These are phyloP conservation scores for Varanus komodoensis DNA, from an alignment of 2,113 vertebrate genomes.

Conservation along the genomic window DNA sequence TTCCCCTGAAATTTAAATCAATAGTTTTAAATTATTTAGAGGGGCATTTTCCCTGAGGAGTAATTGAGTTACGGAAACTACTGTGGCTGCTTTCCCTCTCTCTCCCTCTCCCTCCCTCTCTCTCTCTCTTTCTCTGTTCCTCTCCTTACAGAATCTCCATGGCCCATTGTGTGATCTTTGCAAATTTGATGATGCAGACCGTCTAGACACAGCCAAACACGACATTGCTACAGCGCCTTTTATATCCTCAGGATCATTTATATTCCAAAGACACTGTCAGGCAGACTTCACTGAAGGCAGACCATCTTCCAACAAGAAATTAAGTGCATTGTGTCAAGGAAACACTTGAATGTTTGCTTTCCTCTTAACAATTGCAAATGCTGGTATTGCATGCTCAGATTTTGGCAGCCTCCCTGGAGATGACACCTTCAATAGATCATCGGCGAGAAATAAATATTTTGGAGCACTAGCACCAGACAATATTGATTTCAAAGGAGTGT, in stretches of 20 bases:
- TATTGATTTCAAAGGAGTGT: neutral
- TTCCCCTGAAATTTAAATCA: conserved; percentile 39
- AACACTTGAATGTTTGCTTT: neutral
- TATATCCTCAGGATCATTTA: conserved; percentile 3
- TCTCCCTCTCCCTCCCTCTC: neutral
- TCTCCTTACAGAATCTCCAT: neutral
- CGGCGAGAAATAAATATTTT: conserved; percentile 4
- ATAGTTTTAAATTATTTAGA: conserved; percentile 33
- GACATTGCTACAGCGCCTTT: neutral
- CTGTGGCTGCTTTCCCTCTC: neutral
- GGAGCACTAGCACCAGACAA: neutral
- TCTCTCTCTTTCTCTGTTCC: neutral
- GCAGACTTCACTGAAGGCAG: neutral
- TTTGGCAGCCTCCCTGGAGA: neutral
- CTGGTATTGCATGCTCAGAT: neutral
- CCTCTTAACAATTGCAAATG: neutral
- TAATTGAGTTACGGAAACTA: conserved; percentile 35
- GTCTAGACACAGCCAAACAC: neutral
- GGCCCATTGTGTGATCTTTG: conserved; percentile 3
- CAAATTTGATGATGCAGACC: conserved; percentile 4
- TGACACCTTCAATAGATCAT: conserved; percentile 17
- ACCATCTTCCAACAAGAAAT: conserved; percentile 25
- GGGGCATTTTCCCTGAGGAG: conserved; percentile 3
- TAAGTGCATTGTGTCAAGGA: neutral
- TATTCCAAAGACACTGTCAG: conserved; percentile 14